phyloP scores from a whole-genome alignment of 2,113 vertebrate species.

The Aleadryas rufinucha region DNA sequence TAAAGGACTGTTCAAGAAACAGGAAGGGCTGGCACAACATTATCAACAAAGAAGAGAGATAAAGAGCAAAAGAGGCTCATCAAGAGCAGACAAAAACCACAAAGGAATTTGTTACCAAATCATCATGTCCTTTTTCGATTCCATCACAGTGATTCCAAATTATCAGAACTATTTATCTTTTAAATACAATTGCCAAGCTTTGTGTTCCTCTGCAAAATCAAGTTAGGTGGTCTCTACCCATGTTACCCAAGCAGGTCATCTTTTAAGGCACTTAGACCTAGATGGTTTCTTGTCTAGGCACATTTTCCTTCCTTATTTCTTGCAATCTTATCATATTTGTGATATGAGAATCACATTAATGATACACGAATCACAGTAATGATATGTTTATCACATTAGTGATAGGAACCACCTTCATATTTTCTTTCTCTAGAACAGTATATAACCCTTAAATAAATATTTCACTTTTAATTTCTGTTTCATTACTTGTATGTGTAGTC shows the following conservation, averaged over 20 bases:
- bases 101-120: background rate
- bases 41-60: background rate
- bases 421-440: background rate
- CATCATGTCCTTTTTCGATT: background rate
- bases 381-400: background rate
- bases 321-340: background rate
- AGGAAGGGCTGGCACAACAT: background rate
- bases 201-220: background rate
- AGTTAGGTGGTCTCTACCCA: background rate
- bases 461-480: background rate
- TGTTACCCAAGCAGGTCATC: background rate
- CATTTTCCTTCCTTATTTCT: background rate
- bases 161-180: background rate
- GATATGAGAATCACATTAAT: background rate
- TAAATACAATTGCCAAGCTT: background rate
- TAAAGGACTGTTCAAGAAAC: background rate
- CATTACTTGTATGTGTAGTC: background rate
- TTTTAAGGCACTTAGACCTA: background rate
- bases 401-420: background rate
- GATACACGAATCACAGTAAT: background rate
- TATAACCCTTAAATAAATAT: background rate
- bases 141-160: background rate
- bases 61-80: background rate
- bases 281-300: background rate
- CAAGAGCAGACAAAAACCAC: background rate